Percentiles rank a stretch among this genome's conserved stretches.
phyloP scores from a whole-genome alignment of 2,113 vertebrate species.

The Tachuris rubrigastra region DNA sequence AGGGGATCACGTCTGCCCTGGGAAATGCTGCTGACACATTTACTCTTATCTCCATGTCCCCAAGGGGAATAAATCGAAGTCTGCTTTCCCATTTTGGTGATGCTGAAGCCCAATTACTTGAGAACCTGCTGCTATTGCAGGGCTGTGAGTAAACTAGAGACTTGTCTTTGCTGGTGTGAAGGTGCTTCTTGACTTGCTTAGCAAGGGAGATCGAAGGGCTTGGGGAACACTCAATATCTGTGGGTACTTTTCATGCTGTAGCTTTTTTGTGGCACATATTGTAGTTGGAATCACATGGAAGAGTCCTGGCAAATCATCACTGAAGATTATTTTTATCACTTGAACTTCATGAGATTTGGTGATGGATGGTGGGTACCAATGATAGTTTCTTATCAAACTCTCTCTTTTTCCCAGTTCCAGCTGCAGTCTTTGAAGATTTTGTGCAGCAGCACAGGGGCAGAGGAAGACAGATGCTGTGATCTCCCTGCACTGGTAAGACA shows the following conservation, averaged over 20 bases:
- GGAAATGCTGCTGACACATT: neutral
- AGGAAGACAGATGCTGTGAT: constrained; percentile 88
- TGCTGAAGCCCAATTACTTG: neutral
- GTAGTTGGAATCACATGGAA: neutral
- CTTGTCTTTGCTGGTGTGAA: neutral
- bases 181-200: neutral
- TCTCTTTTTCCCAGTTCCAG: constrained; percentile 78
- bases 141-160: neutral
- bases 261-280: neutral
- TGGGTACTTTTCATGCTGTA: neutral
- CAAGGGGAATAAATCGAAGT: neutral
- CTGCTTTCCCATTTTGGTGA: neutral
- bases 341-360: neutral
- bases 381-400: neutral
- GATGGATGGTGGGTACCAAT: neutral
- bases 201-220: neutral
- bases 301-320: neutral
- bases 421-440: constrained; percentile 87
- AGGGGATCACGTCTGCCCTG: neutral
- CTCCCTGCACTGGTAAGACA: constrained; percentile 83
- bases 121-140: neutral
- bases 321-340: neutral
- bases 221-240: neutral
- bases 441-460: constrained; percentile 84
- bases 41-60: neutral